Evolutionary conservation across 2,888 invertebrate genomes (phyloP).

Genomic region (Thysanoteuthis rhombus): DNA sequence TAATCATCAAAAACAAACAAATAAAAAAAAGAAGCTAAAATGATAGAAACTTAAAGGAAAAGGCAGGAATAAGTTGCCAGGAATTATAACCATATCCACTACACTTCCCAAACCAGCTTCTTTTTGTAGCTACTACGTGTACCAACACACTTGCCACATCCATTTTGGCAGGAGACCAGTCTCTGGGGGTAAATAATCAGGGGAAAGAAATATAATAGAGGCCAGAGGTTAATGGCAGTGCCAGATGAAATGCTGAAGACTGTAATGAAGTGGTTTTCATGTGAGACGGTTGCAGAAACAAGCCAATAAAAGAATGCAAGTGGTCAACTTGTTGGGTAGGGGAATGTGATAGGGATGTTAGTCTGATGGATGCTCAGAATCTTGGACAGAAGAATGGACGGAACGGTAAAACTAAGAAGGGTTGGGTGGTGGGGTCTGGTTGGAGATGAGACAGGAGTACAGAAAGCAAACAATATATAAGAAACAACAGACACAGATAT

Average conservation of each 20-base stretch:
- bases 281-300: neutral
- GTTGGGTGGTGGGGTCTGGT: neutral
- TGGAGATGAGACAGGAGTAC: neutral
- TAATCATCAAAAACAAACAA: neutral
- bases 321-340: neutral
- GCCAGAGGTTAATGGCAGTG: neutral
- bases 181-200: neutral
- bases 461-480: neutral
- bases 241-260: neutral
- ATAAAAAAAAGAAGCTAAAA: neutral
- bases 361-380: neutral
- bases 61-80: neutral
- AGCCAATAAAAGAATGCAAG: neutral
- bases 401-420: neutral
- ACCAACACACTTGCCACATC: neutral
- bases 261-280: neutral
- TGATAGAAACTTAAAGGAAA: neutral
- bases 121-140: neutral
- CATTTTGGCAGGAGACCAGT: neutral
- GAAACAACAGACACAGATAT: neutral
- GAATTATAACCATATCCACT: neutral
- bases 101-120: neutral
- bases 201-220: neutral
- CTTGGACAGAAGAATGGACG: neutral
- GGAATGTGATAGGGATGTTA: slow-evolving; percentile 12